Evolutionary conservation across 2,888 invertebrate genomes (phyloP), one percentile per base, ranked within the genome.

Genomic region (Cephalotes varians): DNA sequence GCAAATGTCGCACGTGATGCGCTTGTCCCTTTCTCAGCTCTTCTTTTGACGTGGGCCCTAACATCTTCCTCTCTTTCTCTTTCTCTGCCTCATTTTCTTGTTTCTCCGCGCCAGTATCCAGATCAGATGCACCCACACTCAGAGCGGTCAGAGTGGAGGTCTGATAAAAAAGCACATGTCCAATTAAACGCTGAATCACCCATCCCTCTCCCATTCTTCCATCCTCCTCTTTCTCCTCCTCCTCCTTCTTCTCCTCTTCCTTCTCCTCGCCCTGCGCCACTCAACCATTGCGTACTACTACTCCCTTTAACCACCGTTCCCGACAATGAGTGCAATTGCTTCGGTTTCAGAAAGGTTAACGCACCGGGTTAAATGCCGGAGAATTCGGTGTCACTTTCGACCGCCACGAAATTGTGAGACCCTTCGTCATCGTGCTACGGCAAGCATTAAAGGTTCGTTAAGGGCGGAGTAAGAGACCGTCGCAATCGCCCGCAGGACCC

Each of bases 271-370:
- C 18, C 71, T 56, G 51, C 74, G 51, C 47, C 67, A 49, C 71
- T 18, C 71, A 21, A 56, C 34, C 54, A 54, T 51, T 51, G 73
- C n/a, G 37, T 74, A 73, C 28, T 74, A 73, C 28, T 72, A 25
- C 10, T 49, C 67, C 56, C 31, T 56, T 80, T 72, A 60, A 76
- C 77, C 77, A 82, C 85, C 82, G 88, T 85, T 86, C 90, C 81
- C 87, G 89, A 86, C 92, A 93, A 93, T 92, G 92, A 94, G 91
- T 93, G 93, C 93, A 94, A 94, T 94, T 94, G 93, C 93, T 91
- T 90, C 91, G 91, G 91, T 92, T 92, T 91, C 91, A 92, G 91
- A 91, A 92, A 93, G 94, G 94, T 94, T 94, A 94, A 93, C 92
- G 91, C 91, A 91, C 90, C 90, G 91, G 94, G 93, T 94, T 92